These are phyloP conservation scores for Zoroaster sp. DNA, from an alignment of 53 echinoderm and acorn worm genomes.

Conservation along the genomic window DNA sequence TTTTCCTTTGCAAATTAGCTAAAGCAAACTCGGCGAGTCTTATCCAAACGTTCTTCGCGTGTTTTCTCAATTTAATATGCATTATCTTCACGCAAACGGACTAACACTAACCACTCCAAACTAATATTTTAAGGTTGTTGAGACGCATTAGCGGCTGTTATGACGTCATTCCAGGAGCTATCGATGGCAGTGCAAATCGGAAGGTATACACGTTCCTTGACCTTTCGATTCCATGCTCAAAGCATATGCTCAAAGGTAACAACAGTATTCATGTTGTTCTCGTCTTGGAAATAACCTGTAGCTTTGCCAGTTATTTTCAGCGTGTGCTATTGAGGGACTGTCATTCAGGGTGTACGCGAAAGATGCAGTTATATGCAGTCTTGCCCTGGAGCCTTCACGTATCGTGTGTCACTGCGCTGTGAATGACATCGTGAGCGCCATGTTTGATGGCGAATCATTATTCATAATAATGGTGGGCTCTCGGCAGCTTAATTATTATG, in stretches of 20 bases:
- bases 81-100: neutral
- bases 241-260: neutral
- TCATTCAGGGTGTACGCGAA: neutral
- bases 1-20: neutral
- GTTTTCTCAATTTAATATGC: neutral
- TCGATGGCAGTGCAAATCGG: neutral
- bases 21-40: neutral
- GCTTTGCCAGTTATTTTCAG: neutral
- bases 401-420: neutral
- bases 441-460: conserved; percentile 13
- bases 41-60: neutral
- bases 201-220: neutral
- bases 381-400: conserved; percentile 29
- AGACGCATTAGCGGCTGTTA: neutral
- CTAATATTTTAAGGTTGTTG: neutral
- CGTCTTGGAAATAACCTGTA: conserved; percentile 3
- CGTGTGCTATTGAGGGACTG: neutral
- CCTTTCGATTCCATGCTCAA: neutral
- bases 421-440: neutral
- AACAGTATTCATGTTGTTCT: neutral
- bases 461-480: neutral
- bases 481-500: neutral
- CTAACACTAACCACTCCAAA: neutral
- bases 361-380: neutral
- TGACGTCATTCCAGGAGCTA: conserved; percentile 2